A percentile compares a stretch with the other conserved stretches of the same genome.
Conservation (phyloP, 2,888 invertebrate genomes). For the Notocelia uddmanniana region DNA sequence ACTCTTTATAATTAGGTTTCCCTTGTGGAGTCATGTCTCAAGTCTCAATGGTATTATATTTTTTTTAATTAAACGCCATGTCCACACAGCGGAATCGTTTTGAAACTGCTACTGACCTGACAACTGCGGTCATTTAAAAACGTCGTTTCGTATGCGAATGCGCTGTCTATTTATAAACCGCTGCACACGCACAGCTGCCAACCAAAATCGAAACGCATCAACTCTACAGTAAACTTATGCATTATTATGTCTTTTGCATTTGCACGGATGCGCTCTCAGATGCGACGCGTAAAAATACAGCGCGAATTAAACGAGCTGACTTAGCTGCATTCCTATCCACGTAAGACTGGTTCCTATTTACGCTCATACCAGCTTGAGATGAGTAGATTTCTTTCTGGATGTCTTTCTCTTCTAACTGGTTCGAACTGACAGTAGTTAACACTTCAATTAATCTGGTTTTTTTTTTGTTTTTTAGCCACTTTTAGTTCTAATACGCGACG, state of each 20-base stretch:
- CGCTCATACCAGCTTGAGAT: not conserved
- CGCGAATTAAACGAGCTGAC: constrained; percentile 37
- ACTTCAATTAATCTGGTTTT: not conserved
- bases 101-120: constrained; percentile 6
- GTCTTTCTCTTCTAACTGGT: constrained; percentile 15
- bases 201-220: not conserved
- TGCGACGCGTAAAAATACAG: constrained; percentile 38
- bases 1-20: no score
- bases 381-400: constrained; percentile 24
- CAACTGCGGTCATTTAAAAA: constrained; percentile 35
- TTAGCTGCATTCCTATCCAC: constrained; percentile 37
- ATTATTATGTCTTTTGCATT: not conserved
- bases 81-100: not conserved
- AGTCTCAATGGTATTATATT: not conserved
- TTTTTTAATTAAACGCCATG: no score
- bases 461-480: not conserved
- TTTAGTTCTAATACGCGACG: not conserved
- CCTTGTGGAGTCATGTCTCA: not conserved
- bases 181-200: constrained; percentile 29
- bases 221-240: not conserved
- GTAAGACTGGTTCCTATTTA: constrained; percentile 29
- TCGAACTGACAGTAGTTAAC: not conserved
- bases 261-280: not conserved
- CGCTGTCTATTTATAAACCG: constrained; percentile 36
- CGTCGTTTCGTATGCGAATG: constrained; percentile 32